A percentile compares a stretch with the other conserved stretches of the same genome.
Evolutionary conservation across 2,888 invertebrate genomes (phyloP).

Genomic region (Allolobophora icterica): DNA sequence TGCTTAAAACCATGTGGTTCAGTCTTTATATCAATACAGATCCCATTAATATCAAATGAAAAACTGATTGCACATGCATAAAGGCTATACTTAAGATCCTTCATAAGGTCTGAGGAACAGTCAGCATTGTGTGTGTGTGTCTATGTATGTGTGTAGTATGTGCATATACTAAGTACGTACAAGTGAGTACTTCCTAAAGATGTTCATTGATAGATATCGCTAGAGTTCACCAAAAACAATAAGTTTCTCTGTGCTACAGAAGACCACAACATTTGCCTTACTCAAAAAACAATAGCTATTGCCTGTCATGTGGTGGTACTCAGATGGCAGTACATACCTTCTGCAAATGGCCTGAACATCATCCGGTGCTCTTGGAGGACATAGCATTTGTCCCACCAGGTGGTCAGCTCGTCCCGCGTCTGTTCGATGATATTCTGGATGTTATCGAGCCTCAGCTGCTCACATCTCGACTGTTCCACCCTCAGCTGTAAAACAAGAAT

Average conservation of each 20-base stretch:
- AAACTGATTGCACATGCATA: not conserved
- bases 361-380: constrained; percentile 29
- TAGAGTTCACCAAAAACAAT: not conserved
- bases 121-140: not conserved
- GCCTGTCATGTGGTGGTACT: not conserved
- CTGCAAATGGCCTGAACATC: constrained; percentile 20
- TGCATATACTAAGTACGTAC: not conserved
- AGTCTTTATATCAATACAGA: not conserved
- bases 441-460: constrained; percentile 35
- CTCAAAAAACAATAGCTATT: not conserved
- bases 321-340: constrained; percentile 26
- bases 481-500: constrained; percentile 21
- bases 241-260: not conserved
- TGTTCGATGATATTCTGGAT: not conserved
- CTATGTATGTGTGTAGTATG: too few species aligned
- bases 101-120: not conserved
- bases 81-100: not conserved
- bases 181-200: not conserved
- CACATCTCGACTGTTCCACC: constrained; percentile 31
- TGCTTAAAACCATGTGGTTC: not conserved
- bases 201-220: not conserved
- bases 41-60: not conserved
- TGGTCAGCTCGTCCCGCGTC: constrained; percentile 22
- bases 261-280: not conserved
- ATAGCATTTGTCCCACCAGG: constrained; percentile 35